phyloP scores from a whole-genome alignment of 2,113 vertebrate genomes.

The Melanerpes formicivorus region DNA sequence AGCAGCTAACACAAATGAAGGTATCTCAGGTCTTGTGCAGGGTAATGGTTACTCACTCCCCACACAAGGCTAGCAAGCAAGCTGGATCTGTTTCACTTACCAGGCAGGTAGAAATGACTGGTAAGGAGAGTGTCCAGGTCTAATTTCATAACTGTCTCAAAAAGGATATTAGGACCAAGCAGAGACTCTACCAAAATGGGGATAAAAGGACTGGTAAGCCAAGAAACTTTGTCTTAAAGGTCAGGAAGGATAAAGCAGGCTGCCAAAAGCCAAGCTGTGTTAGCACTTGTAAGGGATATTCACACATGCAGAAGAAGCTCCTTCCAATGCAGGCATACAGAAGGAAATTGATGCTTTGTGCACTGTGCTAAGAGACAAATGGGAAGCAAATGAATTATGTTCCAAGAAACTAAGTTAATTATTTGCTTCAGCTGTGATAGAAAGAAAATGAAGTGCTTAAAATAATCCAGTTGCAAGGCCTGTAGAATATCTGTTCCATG shows the following conservation, averaged over 20 bases:
- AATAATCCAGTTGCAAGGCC: not conserved
- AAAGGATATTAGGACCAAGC: not conserved
- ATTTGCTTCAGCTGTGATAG: slow-evolving; percentile 18
- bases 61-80: not conserved
- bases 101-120: not conserved
- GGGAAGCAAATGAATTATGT: not conserved
- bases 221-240: not conserved
- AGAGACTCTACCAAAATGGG: not conserved
- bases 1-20: not conserved
- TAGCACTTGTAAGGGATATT: not conserved
- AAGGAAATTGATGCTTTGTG: not conserved
- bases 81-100: not conserved
- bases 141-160: not conserved
- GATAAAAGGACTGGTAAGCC: not conserved
- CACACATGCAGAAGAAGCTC: not conserved
- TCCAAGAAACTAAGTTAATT: slow-evolving; percentile 14
- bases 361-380: not conserved
- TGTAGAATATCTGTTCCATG: not conserved
- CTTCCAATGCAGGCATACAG: not conserved
- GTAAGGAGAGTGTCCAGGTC: not conserved
- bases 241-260: not conserved
- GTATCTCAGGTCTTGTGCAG: not conserved
- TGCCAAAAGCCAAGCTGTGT: not conserved
- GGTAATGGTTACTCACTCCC: not conserved
- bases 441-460: slow-evolving; percentile 10